Conservation (phyloP, 2,113 vertebrate genomes). For the Oxyura jamaicensis region DNA sequence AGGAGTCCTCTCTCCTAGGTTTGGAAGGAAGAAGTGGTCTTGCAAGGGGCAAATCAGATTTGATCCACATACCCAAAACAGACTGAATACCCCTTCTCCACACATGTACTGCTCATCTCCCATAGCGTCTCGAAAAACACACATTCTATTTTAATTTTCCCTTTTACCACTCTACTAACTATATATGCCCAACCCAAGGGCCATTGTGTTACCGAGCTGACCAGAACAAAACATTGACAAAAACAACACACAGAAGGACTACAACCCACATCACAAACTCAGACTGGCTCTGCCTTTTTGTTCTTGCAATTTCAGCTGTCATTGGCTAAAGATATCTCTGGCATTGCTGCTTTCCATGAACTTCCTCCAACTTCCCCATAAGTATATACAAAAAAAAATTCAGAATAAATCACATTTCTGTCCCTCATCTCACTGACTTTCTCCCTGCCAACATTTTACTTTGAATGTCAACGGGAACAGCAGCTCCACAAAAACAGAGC, state of each 20-base stretch:
- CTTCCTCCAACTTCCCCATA: conserved; percentile 21
- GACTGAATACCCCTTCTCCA: neutral
- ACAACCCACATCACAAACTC: conserved; percentile 58
- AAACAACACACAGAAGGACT: conserved; percentile 33
- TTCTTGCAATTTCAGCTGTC: conserved; percentile 42
- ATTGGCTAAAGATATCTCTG: conserved; percentile 39
- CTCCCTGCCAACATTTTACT: conserved; percentile 37
- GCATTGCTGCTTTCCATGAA: conserved; percentile 30
- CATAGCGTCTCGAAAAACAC: neutral
- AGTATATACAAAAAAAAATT: neutral
- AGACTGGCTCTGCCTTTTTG: neutral
- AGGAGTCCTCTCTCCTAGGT: neutral
- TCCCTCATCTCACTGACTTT: conserved; percentile 9
- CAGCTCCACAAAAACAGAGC: neutral
- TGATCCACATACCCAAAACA: neutral
- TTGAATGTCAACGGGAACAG: conserved; percentile 42
- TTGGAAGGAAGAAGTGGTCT: neutral
- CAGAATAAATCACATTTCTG: conserved; percentile 34
- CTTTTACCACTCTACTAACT: conserved; percentile 25
- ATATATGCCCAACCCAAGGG: conserved; percentile 14
- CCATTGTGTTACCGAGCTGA: conserved; percentile 23
- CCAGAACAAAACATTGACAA: conserved; percentile 51
- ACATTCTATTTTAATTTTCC: neutral
- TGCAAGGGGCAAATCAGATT: neutral
- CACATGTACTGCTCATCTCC: neutral